Conservation (phyloP, 2,888 invertebrate species). For the Oxycera nigricornis region DNA sequence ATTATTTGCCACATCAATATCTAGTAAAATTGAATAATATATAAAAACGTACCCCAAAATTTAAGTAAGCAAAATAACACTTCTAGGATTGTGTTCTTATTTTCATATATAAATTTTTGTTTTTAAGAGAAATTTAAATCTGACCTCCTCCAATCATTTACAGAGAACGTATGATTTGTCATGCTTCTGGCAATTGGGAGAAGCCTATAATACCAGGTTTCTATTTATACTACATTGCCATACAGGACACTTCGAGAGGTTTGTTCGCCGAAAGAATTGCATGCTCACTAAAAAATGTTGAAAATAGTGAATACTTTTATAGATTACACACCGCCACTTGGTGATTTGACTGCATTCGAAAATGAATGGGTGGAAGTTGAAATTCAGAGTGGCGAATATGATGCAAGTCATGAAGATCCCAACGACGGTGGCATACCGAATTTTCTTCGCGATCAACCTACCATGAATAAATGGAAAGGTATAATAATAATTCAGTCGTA, state of each 20-base stretch:
- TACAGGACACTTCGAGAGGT: constrained; percentile 63
- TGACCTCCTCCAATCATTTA: no score
- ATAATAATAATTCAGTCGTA: constrained; percentile 13
- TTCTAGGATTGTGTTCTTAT: no score
- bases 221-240: constrained; percentile 86
- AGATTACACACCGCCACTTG: constrained; percentile 73
- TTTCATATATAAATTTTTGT: no score
- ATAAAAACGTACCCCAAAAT: no score
- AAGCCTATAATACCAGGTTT: constrained; percentile 89
- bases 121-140: no score
- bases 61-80: no score
- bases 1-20: no score
- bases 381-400: constrained; percentile 62
- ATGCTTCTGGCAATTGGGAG: constrained; percentile 85
- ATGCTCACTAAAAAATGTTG: not conserved
- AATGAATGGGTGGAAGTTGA: constrained; percentile 94
- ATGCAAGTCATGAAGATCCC: constrained; percentile 54
- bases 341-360: constrained; percentile 82
- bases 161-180: constrained; percentile 83
- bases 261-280: not conserved
- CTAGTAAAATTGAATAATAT: no score
- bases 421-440: constrained; percentile 54
- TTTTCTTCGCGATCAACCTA: constrained; percentile 56
- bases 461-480: constrained; percentile 43
- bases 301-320: not conserved